These are phyloP conservation scores for Teleogryllus oceanicus DNA, from an alignment of 2,888 invertebrate genomes.

Conservation along the genomic window DNA sequence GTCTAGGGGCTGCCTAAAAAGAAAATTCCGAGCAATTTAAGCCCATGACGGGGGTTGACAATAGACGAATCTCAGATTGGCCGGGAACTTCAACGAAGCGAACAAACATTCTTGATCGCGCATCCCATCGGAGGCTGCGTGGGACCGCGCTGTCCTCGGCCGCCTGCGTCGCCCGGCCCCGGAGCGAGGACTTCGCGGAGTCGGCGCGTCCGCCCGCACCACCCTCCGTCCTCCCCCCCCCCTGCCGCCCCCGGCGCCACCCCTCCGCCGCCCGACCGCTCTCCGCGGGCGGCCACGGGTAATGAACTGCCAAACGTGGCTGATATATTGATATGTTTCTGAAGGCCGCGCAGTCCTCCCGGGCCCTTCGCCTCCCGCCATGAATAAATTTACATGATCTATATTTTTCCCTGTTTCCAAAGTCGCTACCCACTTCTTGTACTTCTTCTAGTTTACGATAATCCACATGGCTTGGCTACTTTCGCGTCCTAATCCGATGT, in stretches of 20 bases:
- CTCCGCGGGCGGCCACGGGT: conserved; percentile 24
- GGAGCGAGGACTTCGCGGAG: neutral
- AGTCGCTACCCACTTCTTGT: neutral
- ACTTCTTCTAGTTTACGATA: neutral
- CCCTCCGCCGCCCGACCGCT: neutral
- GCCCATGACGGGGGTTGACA: too few relatives aligned
- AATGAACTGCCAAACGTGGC: conserved; percentile 36
- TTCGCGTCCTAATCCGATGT: neutral
- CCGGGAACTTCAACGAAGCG: too few relatives aligned
- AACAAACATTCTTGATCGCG: too few relatives aligned
- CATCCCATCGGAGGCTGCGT: too few relatives aligned
- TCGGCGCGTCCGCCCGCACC: neutral
- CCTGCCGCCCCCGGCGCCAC: neutral
- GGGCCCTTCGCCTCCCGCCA: conserved; percentile 27
- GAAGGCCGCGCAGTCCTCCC: conserved; percentile 21
- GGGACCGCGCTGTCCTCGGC: too few relatives aligned
- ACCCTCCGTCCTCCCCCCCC: neutral
- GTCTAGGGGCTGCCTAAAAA: too few relatives aligned
- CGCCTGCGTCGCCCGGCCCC: too few relatives aligned
- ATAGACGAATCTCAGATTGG: too few relatives aligned
- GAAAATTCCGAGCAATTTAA: too few relatives aligned
- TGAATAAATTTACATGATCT: conserved; percentile 37
- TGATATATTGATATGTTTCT: conserved; percentile 37
- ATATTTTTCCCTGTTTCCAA: conserved; percentile 26
- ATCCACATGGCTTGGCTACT: neutral